Conservation (phyloP, 2,888 invertebrate species). For the Scaptomyza polygonia region DNA sequence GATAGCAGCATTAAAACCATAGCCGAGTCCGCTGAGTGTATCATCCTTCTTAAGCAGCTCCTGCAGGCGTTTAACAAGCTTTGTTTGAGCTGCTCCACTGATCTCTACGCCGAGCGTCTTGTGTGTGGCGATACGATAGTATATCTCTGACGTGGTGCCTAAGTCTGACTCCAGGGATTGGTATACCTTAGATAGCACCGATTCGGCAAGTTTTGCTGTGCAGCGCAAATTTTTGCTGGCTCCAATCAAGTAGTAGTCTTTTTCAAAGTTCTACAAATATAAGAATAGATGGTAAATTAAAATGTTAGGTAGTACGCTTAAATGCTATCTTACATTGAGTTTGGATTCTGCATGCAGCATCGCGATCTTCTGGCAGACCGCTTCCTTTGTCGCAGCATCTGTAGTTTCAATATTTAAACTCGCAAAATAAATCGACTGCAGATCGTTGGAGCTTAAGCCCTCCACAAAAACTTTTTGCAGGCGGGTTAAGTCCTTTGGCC, state of each 20-base stretch:
- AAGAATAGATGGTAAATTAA: background rate
- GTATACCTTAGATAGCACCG: slow-evolving; percentile 85
- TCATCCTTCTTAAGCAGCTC: slow-evolving; percentile 94
- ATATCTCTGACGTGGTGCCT: slow-evolving; percentile 89
- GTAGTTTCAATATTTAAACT: slow-evolving; percentile 89
- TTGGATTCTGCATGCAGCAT: slow-evolving; percentile 81
- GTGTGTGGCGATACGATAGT: slow-evolving; percentile 89
- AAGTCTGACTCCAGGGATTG: slow-evolving; percentile 88
- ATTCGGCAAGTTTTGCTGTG: slow-evolving; percentile 85
- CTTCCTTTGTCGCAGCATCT: slow-evolving; percentile 86
- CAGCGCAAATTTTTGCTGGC: slow-evolving; percentile 87
- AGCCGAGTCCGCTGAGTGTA: slow-evolving; percentile 91
- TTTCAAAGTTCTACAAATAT: slow-evolving; percentile 84
- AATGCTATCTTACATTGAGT: slow-evolving; percentile 84
- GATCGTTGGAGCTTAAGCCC: slow-evolving; percentile 86
- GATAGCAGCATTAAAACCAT: slow-evolving; percentile 92
- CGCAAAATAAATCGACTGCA: slow-evolving; percentile 89
- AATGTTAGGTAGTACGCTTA: background rate
- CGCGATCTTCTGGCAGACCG: slow-evolving; percentile 85
- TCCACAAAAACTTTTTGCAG: slow-evolving; percentile 83
- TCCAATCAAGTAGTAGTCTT: slow-evolving; percentile 88
- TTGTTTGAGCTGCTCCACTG: slow-evolving; percentile 88
- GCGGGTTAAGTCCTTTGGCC: slow-evolving; percentile 80
- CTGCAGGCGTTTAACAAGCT: slow-evolving; percentile 90
- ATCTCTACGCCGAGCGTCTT: slow-evolving; percentile 88